Evolutionary conservation across 2,888 invertebrate species (phyloP).

Genomic region (Drosophila parthenogenetica): DNA sequence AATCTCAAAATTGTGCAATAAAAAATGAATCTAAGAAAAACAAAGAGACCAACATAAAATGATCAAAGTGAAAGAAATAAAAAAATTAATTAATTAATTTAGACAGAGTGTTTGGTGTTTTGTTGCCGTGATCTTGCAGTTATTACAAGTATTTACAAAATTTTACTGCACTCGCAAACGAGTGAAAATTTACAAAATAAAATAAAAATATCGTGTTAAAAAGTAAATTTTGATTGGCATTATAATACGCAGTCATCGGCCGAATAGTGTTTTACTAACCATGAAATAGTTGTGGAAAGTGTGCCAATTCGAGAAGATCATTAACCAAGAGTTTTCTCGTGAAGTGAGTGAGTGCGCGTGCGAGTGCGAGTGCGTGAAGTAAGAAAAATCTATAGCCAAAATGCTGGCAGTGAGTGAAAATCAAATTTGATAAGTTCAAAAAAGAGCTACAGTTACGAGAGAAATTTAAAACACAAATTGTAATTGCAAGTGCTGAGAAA

Average conservation of each 20-base stretch:
- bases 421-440: constrained; percentile 53
- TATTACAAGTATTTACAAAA: constrained; percentile 52
- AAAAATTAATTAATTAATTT: constrained; percentile 31
- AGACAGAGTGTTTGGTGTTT: constrained; percentile 45
- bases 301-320: constrained; percentile 49
- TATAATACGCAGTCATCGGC: constrained; percentile 47
- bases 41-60: constrained; percentile 42
- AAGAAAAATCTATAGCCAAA: constrained; percentile 48
- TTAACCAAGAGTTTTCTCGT: constrained; percentile 42
- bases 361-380: constrained; percentile 57
- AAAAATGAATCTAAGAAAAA: constrained; percentile 35
- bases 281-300: constrained; percentile 69
- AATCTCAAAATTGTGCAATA: constrained; percentile 62
- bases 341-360: constrained; percentile 28
- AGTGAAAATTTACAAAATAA: constrained; percentile 55
- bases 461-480: constrained; percentile 31
- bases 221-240: constrained; percentile 48
- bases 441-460: constrained; percentile 34
- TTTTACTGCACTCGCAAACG: constrained; percentile 45
- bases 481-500: constrained; percentile 16
- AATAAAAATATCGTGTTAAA: constrained; percentile 15
- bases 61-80: constrained; percentile 28
- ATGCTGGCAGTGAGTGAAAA: constrained; percentile 65
- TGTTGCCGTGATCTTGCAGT: constrained; percentile 51
- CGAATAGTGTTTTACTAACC: constrained; percentile 62